These are phyloP conservation scores for Muricea muricata DNA, from an alignment of 92 coral and sea anemone genomes.

Conservation along the genomic window DNA sequence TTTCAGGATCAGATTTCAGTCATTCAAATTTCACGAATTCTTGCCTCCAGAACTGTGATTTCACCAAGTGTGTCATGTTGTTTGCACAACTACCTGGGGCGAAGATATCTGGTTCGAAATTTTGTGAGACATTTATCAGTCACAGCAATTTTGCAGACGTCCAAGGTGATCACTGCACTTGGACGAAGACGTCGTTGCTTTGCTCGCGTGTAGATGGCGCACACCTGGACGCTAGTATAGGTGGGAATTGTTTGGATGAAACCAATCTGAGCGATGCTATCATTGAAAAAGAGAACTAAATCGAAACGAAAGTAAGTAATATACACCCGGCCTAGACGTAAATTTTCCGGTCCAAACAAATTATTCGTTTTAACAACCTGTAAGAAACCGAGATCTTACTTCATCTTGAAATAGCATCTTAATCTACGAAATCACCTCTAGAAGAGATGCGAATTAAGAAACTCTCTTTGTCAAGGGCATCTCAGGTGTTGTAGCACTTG, in stretches of 20 bases:
- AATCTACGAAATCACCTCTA: no score
- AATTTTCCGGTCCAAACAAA: no score
- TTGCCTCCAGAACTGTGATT: neutral
- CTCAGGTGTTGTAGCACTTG: no score
- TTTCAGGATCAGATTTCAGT: conserved; percentile 4
- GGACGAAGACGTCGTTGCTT: neutral
- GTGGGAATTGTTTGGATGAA: neutral
- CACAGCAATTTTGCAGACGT: neutral
- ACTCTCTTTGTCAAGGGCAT: no score
- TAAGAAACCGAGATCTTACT: no score
- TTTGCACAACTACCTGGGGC: neutral
- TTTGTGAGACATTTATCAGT: conserved; percentile 1
- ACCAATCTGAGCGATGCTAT: neutral
- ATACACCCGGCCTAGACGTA: no score
- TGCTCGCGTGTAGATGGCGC: neutral
- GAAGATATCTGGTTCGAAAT: neutral
- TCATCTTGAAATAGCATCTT: no score
- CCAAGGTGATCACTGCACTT: neutral
- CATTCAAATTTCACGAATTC: neutral
- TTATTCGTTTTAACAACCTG: no score
- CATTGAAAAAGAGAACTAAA: neutral
- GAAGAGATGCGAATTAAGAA: no score
- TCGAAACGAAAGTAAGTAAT: neutral
- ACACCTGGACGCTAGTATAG: neutral
- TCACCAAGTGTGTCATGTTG: conserved; percentile 4